Evolutionary conservation across 1,140 invertebrate species (phyloP).

Genomic region (Lepidotrigona ventralis): DNA sequence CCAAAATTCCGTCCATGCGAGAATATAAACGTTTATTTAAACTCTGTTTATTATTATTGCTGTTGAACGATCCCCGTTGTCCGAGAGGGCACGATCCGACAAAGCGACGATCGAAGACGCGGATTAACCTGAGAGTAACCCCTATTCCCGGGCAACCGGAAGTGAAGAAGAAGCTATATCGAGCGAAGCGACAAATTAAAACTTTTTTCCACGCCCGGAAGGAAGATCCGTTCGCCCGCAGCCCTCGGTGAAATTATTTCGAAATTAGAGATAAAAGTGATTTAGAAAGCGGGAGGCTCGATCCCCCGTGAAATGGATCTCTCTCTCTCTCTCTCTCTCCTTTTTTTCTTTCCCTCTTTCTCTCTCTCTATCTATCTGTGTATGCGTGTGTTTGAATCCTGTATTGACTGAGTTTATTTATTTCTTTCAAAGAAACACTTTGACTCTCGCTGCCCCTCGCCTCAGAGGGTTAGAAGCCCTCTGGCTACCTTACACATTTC

Average conservation of each 20-base stretch:
- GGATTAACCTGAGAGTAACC: neutral
- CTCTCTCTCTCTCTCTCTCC: neutral
- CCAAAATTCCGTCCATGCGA: no score
- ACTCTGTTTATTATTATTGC: no score
- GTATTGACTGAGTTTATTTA: constrained; percentile 5
- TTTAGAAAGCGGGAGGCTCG: constrained; percentile 9
- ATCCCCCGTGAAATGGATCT: constrained; percentile 28
- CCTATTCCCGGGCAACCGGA: neutral
- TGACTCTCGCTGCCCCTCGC: neutral
- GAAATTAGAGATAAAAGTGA: constrained; percentile 41
- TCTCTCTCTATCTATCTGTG: no score
- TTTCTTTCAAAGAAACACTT: constrained; percentile 25
- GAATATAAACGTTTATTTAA: no score
- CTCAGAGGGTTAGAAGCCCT: neutral
- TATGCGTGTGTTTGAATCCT: neutral
- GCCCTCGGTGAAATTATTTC: constrained; percentile 8
- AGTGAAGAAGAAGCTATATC: neutral
- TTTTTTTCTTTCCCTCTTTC: neutral
- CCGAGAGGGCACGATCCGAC: neutral
- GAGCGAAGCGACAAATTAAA: constrained; percentile 8
- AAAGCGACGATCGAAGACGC: neutral
- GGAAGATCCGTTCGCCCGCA: neutral
- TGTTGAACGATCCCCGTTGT: neutral
- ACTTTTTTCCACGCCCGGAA: constrained; percentile 1
- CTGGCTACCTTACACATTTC: constrained; percentile 1